Percentiles rank a stretch among this genome's conserved stretches.
These are phyloP conservation scores for Drosophila albomicans DNA, from an alignment of 1,140 invertebrate species.

Conservation along the genomic window DNA sequence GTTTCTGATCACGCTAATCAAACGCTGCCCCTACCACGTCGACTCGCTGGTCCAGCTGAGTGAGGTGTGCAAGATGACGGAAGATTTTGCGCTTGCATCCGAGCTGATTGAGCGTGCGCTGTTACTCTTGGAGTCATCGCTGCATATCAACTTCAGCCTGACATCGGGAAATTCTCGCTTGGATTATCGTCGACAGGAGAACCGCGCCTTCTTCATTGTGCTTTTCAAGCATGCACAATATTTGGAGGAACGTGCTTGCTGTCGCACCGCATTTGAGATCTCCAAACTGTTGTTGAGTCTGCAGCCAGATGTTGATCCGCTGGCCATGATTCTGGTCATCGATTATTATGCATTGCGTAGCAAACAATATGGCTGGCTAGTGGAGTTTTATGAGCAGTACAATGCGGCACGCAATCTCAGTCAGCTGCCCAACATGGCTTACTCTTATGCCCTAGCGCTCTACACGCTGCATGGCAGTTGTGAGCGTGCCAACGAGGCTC, in stretches of 20 bases:
- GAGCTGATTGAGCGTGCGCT: constrained; percentile 92
- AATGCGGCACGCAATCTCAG: constrained; percentile 88
- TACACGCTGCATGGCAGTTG: constrained; percentile 86
- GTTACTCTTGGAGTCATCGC: constrained; percentile 91
- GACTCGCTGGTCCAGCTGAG: constrained; percentile 94
- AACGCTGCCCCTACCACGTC: constrained; percentile 92
- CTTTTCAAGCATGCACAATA: constrained; percentile 94
- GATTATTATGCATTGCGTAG: constrained; percentile 95
- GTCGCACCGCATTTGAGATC: constrained; percentile 92
- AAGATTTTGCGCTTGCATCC: constrained; percentile 92
- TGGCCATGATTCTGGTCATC: constrained; percentile 92
- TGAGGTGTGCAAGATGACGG: constrained; percentile 91
- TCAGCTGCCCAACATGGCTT: constrained; percentile 95
- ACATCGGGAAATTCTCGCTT: constrained; percentile 91
- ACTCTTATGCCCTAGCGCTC: constrained; percentile 92
- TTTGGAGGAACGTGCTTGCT: constrained; percentile 92
- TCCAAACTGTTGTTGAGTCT: constrained; percentile 91
- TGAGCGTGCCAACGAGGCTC: constrained; percentile 87
- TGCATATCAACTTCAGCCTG: constrained; percentile 93
- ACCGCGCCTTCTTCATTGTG: constrained; percentile 93
- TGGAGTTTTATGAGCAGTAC: constrained; percentile 90
- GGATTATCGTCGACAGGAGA: constrained; percentile 93
- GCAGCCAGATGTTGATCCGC: constrained; percentile 93
- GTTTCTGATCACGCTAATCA: constrained; percentile 92
- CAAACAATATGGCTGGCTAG: constrained; percentile 93